Evolutionary conservation across 2,797 vertebrate genomes (phyloP).

Genomic region (Crocidura indochinensis): DNA sequence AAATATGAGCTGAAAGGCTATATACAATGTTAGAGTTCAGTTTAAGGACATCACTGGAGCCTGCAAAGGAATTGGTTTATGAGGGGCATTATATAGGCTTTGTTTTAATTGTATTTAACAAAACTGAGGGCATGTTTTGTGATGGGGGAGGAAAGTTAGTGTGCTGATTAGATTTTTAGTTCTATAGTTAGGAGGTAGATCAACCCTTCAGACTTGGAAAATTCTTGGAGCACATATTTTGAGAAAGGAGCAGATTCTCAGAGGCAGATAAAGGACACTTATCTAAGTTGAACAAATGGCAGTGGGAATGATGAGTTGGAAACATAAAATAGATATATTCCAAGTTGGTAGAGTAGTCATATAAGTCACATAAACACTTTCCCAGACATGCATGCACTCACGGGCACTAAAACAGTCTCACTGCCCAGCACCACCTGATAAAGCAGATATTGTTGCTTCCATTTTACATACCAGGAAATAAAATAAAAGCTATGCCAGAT

Average conservation of each 20-base stretch:
- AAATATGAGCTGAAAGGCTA: not conserved
- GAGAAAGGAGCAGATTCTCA: not conserved
- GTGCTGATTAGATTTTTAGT: not conserved
- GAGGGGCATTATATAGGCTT: not conserved
- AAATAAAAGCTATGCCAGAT: not conserved
- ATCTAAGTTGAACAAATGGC: not conserved
- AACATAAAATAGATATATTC: conserved; percentile 23
- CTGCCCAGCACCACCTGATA: no score
- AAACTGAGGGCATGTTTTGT: conserved; percentile 1
- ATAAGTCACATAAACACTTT: not conserved
- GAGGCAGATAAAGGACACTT: not conserved
- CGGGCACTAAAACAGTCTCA: not conserved
- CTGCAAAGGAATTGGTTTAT: not conserved
- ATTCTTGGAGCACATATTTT: not conserved
- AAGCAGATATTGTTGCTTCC: not conserved
- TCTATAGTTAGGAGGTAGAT: not conserved
- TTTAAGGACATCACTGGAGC: not conserved
- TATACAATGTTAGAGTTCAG: not conserved
- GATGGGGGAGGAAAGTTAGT: not conserved
- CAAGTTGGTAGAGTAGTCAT: conserved; percentile 1
- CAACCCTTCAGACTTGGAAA: not conserved
- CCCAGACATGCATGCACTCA: not conserved
- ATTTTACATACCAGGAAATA: conserved; percentile 10
- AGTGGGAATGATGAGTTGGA: not conserved
- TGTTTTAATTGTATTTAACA: not conserved